These are phyloP conservation scores for Ferdinandea cuprea DNA, from an alignment of 2,888 invertebrate genomes.

Conservation along the genomic window DNA sequence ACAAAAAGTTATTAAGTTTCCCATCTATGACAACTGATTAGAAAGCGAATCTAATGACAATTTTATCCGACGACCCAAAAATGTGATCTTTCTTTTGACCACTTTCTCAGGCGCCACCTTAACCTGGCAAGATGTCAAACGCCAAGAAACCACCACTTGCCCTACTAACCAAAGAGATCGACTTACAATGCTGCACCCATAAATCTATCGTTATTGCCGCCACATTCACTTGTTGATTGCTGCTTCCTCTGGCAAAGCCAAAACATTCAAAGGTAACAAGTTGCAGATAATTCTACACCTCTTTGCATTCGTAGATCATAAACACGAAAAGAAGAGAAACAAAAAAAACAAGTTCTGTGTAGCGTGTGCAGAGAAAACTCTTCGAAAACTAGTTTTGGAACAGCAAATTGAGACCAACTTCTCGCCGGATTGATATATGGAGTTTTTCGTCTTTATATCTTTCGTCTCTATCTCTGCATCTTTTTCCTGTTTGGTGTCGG, in stretches of 20 bases:
- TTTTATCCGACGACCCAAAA: too few species aligned
- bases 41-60: too few species aligned
- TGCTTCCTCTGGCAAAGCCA: conserved; percentile 1
- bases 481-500: conserved; percentile 12
- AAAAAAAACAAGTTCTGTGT: conserved; percentile 32
- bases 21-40: too few species aligned
- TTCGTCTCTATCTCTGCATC: too few species aligned
- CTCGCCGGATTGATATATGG: conserved; percentile 28
- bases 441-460: conserved; percentile 16
- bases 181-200: background rate
- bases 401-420: conserved; percentile 32
- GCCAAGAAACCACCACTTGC: background rate
- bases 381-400: conserved; percentile 61
- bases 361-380: conserved; percentile 24
- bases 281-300: conserved; percentile 30
- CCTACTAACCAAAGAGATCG: background rate
- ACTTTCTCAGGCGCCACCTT: background rate
- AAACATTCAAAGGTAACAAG: conserved; percentile 11
- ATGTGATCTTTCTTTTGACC: background rate
- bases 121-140: conserved; percentile 1
- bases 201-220: conserved; percentile 19
- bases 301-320: conserved; percentile 11
- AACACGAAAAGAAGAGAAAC: too few species aligned
- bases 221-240: conserved; percentile 15
- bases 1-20: too few species aligned